Evolutionary conservation across 2,797 vertebrate species (phyloP), one percentile per base, ranked within the genome.

Genomic region (Cossypha dichroa): DNA sequence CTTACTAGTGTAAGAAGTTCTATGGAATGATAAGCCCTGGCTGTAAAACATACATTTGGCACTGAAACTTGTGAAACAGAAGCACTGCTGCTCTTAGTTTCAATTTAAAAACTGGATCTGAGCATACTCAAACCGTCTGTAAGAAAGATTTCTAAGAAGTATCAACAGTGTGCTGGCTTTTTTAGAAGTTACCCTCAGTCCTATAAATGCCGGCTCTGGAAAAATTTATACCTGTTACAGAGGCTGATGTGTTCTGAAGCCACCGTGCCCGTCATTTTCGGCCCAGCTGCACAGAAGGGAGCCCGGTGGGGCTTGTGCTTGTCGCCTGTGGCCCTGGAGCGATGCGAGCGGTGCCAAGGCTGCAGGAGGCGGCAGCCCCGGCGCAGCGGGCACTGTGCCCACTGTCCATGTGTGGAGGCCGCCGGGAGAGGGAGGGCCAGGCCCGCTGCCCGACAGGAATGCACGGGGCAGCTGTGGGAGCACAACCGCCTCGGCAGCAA

Each of bases 261-360:
- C 16, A 7, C 8, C 0, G 16, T 34, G 34, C 14, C 56, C 5
- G 0, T 1, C 38, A 49, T 41, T 34, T 17, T 33, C 0, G 0
- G 31, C 17, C 40, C 34, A 17, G 28, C 55, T 23, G 55, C 0
- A 1, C 2, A 1, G 75, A 26, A 62, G 33, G 78, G 43, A 56
- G 74, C 74, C n/a, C 1, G 0, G 15, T 0, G 0, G 34, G 9
- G 34, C 23, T 29, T 10, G 40, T 43, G 15, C 82, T 1, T 7
- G 33, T 73, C 0, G 0, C 17, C 63, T 0, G 1, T 5, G 58
- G 52, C 69, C 48, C 4, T 0, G 46, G 8, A 52, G 62, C 8
- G 45, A 3, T 6, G 10, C 1, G 4, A 31, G 56, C 36, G 20
- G 18, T 2, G 10, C 20, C 31, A 3, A 6, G 67, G 87, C 56